Evolutionary conservation across 2,888 invertebrate species (phyloP).

Genomic region (Ptilodon capucinus): DNA sequence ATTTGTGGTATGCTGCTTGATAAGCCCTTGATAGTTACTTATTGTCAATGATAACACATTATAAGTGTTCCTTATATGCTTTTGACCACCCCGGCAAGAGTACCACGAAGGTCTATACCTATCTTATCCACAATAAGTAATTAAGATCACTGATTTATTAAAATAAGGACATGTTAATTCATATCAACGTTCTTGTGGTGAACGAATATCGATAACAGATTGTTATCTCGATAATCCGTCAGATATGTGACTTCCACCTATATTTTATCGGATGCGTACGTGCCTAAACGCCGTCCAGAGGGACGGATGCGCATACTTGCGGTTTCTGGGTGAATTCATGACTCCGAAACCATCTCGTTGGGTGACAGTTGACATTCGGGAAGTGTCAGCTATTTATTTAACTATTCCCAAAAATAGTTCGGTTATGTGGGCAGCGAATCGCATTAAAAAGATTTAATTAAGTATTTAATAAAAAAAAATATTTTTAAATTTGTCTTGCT

Average conservation of each 20-base stretch:
- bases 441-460: background rate
- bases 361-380: background rate
- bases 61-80: background rate
- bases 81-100: background rate
- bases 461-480: background rate
- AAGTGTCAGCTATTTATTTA: background rate
- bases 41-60: background rate
- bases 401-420: background rate
- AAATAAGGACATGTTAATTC: background rate
- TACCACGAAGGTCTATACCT: too few relatives aligned
- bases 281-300: conserved; percentile 31
- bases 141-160: background rate
- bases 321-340: conserved; percentile 35
- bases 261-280: conserved; percentile 19
- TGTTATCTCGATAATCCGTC: background rate
- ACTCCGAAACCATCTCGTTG: background rate
- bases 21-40: conserved; percentile 9
- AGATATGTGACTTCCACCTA: conserved; percentile 5
- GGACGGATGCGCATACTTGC: conserved; percentile 32
- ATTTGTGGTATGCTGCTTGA: conserved; percentile 36
- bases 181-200: background rate
- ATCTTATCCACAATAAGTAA: too few relatives aligned
- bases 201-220: conserved; percentile 1
- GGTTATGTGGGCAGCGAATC: background rate
- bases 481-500: conserved; percentile 15